Conservation (phyloP, 2,888 invertebrate genomes). For the Drosophila dives region DNA sequence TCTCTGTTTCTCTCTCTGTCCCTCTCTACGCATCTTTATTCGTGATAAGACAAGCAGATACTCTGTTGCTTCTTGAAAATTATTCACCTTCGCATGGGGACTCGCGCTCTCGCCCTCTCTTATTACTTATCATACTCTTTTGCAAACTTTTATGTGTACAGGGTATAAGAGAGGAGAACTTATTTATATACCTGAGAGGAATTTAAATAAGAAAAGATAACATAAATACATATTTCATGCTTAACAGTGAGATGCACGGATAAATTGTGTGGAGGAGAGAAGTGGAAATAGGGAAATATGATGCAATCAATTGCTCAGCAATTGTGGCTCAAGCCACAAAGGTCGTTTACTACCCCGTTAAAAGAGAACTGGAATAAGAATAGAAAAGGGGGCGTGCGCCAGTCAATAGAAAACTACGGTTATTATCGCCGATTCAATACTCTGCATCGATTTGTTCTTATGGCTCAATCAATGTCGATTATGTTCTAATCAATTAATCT, state of each 20-base stretch:
- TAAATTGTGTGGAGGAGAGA: conserved; percentile 31
- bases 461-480: background rate
- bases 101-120: background rate
- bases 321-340: conserved; percentile 3
- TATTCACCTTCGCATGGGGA: background rate
- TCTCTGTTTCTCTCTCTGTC: background rate
- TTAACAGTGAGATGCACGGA: conserved; percentile 1
- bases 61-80: background rate
- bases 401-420: background rate
- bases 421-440: conserved; percentile 24
- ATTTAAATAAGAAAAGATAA: background rate
- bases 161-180: conserved; percentile 7
- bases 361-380: conserved; percentile 14
- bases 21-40: too few relatives aligned
- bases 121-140: background rate
- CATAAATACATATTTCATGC: background rate
- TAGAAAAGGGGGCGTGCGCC: conserved; percentile 51
- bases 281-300: conserved; percentile 10
- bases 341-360: conserved; percentile 2
- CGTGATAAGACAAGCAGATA: background rate
- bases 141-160: background rate
- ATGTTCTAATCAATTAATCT: background rate
- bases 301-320: conserved; percentile 25
- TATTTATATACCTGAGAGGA: background rate
- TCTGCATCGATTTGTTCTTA: background rate